Evolutionary conservation across 2,888 invertebrate species (phyloP), one percentile per base, ranked within the genome.

Genomic region (Hymenopus coronatus): DNA sequence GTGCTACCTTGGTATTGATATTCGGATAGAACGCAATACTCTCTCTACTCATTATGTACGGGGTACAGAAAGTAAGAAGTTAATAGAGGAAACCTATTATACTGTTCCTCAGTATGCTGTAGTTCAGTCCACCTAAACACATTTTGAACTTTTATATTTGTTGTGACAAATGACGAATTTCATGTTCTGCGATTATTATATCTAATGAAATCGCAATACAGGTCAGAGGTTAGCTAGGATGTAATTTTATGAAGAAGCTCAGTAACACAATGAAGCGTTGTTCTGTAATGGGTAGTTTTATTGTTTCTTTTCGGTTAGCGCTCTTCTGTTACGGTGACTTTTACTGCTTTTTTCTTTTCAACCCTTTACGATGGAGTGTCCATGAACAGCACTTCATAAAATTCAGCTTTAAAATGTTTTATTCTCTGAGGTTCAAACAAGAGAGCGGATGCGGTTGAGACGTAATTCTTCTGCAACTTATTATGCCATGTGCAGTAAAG

Each of bases 321-420:
- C 54, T 70, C 54, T 70, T 70, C 54, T 70, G 54, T 70, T 20
- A 70, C 54, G 81, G 81, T 81, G 81, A 81, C 20, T 28, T 86
- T 86, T 86, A 86, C 81, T 7, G 25, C 86, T 30, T 70, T 86
- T 81, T 86, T 70, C 20, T 70, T 70, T 70, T 81, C 86, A 30
- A 70, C 54, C 54, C 54, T 86, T 86, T 86, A 86, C 86, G 86
- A 86, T 30, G 28, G 81, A 86, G 28, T 86, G 30, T 25, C 54
- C 28, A 28, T 86, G 54, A 70, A 25, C 46, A 70, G 86, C 70
- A 86, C 70, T 86, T 86, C 86, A 86, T 86, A 86, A 86, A 70
- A 86, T 27, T 81, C 6, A 6, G 86, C 86, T 86, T 86, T 81
- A 86, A 86, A 86, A 54, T 54, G 85, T 85, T 70, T 84, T 84